phyloP scores from a whole-genome alignment of 2,888 invertebrate species.

The Ormyrus nitidulus region DNA sequence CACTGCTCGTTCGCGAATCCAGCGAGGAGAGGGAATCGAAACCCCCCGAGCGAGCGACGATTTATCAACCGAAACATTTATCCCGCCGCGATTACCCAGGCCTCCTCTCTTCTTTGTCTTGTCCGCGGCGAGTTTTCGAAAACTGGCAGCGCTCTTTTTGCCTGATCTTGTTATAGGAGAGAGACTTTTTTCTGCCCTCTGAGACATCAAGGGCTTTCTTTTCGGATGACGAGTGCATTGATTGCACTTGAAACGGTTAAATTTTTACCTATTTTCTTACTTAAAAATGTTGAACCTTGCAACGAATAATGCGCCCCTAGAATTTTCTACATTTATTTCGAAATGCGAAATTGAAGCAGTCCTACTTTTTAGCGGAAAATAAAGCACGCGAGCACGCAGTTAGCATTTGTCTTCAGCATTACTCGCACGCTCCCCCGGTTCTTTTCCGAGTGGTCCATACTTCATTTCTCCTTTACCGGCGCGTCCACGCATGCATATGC shows the following conservation, averaged over 20 bases:
- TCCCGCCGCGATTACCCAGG: conserved; percentile 47
- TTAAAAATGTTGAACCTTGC: too few species aligned
- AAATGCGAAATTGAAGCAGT: too few species aligned
- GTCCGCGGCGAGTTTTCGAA: too few species aligned
- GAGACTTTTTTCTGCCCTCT: background rate
- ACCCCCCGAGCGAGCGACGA: conserved; percentile 45
- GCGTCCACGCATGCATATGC: background rate
- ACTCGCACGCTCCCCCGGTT: background rate
- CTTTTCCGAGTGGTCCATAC: background rate
- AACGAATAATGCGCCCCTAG: too few species aligned
- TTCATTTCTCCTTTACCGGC: conserved; percentile 4
- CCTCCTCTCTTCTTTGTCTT: conserved; percentile 26
- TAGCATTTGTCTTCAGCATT: conserved; percentile 7
- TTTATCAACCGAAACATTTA: conserved; percentile 55
- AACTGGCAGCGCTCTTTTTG: background rate
- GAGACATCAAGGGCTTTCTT: background rate
- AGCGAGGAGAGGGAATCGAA: conserved; percentile 41
- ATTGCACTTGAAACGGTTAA: too few species aligned
- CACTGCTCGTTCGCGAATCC: conserved; percentile 45
- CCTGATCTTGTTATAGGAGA: too few species aligned
- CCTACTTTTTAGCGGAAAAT: background rate
- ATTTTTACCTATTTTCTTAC: too few species aligned
- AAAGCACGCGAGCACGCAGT: background rate
- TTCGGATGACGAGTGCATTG: background rate
- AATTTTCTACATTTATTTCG: too few species aligned